Conservation (phyloP, 2,113 vertebrate genomes). For the Zingel zingel region DNA sequence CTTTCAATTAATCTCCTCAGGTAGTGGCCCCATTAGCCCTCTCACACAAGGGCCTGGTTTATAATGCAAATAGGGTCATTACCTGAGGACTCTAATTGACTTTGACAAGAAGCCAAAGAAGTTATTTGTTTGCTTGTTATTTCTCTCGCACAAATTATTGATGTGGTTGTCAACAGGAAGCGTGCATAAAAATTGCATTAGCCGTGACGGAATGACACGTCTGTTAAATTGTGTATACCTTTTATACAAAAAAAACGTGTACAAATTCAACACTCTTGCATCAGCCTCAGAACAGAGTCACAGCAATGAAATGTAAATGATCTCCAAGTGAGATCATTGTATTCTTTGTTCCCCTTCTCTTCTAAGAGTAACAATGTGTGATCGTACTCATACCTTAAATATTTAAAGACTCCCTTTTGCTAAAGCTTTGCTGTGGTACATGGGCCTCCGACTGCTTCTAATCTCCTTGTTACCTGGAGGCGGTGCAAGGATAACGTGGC, state of each 20-base stretch:
- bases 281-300: constrained; percentile 44
- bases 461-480: constrained; percentile 85
- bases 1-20: constrained; percentile 94
- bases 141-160: constrained; percentile 83
- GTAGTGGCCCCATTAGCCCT: constrained; percentile 95
- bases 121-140: constrained; percentile 91
- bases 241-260: constrained; percentile 10
- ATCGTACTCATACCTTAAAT: constrained; percentile 83
- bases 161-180: constrained; percentile 20
- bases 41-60: constrained; percentile 91
- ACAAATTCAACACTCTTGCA: constrained; percentile 39
- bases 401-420: constrained; percentile 84
- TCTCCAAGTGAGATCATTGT: constrained; percentile 78
- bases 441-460: constrained; percentile 78
- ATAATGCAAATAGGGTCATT: constrained; percentile 96
- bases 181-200: constrained; percentile 6
- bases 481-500: constrained; percentile 67
- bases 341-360: constrained; percentile 69
- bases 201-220: neutral
- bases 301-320: constrained; percentile 75
- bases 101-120: constrained; percentile 88
- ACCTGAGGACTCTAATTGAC: constrained; percentile 95
- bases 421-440: constrained; percentile 74
- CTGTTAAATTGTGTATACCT: constrained; percentile 5
- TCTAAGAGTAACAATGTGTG: constrained; percentile 69